These are phyloP conservation scores for Dendrolimus kikuchii DNA, from an alignment of 1,140 invertebrate genomes.

Conservation along the genomic window DNA sequence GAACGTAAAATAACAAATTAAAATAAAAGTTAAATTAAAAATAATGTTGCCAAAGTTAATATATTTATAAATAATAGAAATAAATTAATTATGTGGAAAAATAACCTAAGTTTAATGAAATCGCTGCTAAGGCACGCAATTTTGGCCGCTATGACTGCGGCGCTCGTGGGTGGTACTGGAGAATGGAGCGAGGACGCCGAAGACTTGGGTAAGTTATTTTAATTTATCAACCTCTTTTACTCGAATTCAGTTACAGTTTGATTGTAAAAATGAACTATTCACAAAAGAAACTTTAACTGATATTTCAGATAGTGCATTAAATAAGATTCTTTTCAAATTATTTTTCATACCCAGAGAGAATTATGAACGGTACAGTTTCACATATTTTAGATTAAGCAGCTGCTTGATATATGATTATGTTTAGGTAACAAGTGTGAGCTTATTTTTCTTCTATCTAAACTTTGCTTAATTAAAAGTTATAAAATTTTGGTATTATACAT, in stretches of 20 bases:
- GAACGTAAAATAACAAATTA: neutral
- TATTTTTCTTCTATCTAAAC: too few relatives aligned
- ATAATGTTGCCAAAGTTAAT: conserved; percentile 24
- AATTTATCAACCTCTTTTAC: conserved; percentile 1
- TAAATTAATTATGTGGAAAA: conserved; percentile 11
- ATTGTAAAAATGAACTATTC: too few relatives aligned
- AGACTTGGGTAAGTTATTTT: conserved; percentile 49
- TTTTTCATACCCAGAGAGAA: too few relatives aligned
- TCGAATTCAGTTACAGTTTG: neutral
- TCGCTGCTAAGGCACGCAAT: conserved; percentile 25
- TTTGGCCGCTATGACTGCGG: conserved; percentile 30
- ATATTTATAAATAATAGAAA: neutral
- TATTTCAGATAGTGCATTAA: too few relatives aligned
- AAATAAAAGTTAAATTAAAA: neutral
- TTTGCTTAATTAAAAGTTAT: too few relatives aligned
- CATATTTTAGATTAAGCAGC: too few relatives aligned
- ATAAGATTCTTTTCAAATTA: too few relatives aligned
- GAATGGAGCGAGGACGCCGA: conserved; percentile 65
- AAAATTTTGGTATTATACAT: too few relatives aligned
- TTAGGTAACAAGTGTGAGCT: too few relatives aligned
- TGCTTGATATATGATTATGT: too few relatives aligned
- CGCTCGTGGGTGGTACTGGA: conserved; percentile 37
- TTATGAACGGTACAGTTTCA: too few relatives aligned
- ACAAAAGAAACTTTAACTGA: too few relatives aligned
- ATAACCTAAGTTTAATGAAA: conserved; percentile 22